Percentiles rank a stretch among this genome's conserved stretches.
phyloP scores from a whole-genome alignment of 1,140 invertebrate species.

The Eriocheir sinensis region DNA sequence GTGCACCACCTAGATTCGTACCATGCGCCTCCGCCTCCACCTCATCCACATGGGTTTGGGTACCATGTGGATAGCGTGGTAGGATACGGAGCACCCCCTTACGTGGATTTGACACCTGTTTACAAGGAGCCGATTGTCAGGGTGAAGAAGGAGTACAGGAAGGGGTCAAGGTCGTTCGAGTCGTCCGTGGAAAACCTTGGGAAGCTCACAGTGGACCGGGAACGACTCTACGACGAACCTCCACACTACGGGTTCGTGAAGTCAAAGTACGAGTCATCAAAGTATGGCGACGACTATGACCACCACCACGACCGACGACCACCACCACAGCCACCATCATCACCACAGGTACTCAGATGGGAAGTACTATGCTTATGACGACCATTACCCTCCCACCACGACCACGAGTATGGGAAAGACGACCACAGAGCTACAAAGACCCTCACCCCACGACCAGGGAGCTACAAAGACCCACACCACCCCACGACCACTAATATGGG shows the following conservation, averaged over 20 bases:
- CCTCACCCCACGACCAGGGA: no score
- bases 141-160: conserved; percentile 61
- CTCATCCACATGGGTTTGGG: neutral
- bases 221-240: conserved; percentile 50
- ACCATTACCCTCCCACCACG: no score
- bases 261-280: conserved; percentile 58
- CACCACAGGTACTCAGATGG: conserved; percentile 52
- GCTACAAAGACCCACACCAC: conserved; percentile 38
- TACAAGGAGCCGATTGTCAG: conserved; percentile 44
- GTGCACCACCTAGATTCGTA: neutral
- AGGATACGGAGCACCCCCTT: neutral
- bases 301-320: neutral
- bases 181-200: conserved; percentile 37
- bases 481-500: neutral
- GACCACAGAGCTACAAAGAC: no score
- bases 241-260: conserved; percentile 65
- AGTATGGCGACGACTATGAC: no score
- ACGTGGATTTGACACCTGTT: neutral
- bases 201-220: neutral
- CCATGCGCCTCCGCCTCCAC: neutral
- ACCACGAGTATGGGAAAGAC: no score
- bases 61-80: conserved; percentile 47
- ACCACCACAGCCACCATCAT: neutral
- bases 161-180: conserved; percentile 66
- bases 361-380: no score